phyloP scores from a whole-genome alignment of 2,113 vertebrate genomes.

The Zosterops pallidus region DNA sequence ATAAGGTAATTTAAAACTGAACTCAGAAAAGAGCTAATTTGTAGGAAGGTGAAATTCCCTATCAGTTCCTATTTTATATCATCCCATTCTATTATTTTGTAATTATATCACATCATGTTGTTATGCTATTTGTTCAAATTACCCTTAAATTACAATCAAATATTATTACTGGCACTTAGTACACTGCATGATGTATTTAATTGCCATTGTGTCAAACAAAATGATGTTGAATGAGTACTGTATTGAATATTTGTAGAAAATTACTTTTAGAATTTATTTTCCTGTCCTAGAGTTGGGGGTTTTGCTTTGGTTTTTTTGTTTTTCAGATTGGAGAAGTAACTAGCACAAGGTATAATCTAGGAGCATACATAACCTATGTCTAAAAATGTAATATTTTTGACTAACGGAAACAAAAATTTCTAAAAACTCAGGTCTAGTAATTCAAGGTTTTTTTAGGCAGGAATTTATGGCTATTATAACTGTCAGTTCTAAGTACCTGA shows the following conservation, averaged over 20 bases:
- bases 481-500: background rate
- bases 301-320: background rate
- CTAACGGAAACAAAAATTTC: background rate
- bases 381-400: background rate
- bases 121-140: slow-evolving; percentile 55
- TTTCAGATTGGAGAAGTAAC: slow-evolving; percentile 12
- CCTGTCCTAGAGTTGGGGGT: background rate
- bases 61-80: background rate
- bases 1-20: background rate
- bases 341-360: slow-evolving; percentile 10
- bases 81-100: background rate
- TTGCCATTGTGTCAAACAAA: slow-evolving; percentile 57
- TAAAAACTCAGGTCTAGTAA: background rate
- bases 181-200: slow-evolving; percentile 51
- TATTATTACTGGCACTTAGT: background rate
- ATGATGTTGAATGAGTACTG: slow-evolving; percentile 50
- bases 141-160: slow-evolving; percentile 26
- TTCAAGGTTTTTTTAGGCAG: background rate
- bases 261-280: slow-evolving; percentile 51
- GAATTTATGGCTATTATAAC: background rate
- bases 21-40: background rate
- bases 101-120: background rate
- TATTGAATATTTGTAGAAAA: slow-evolving; percentile 47
- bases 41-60: background rate
- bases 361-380: background rate